Conservation (phyloP, 2,888 invertebrate species). For the Cosmopolites sordidus region DNA sequence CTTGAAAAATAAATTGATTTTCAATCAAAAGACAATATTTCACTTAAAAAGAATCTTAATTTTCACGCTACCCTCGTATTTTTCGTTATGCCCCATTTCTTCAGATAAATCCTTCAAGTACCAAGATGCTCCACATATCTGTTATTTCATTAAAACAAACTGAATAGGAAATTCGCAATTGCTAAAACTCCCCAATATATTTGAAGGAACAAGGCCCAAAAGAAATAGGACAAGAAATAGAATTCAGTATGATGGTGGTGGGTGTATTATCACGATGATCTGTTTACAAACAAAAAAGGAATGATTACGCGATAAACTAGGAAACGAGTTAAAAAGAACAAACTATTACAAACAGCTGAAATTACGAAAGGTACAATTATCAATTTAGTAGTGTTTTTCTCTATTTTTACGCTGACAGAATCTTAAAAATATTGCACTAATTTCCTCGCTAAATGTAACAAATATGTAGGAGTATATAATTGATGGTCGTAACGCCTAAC, state of each 20-base stretch:
- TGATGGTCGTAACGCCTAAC: background rate
- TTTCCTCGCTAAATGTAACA: background rate
- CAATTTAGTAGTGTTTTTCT: background rate
- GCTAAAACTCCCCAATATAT: constrained; percentile 15
- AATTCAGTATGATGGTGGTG: constrained; percentile 9
- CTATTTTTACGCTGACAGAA: background rate
- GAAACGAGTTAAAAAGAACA: background rate
- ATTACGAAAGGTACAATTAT: no score
- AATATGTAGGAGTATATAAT: background rate
- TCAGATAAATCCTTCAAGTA: no score
- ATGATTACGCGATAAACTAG: background rate
- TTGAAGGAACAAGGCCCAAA: constrained; percentile 4
- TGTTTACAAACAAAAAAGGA: constrained; percentile 11
- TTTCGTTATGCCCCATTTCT: no score
- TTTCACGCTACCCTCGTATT: no score
- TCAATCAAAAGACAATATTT: no score
- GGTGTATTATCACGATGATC: constrained; percentile 10
- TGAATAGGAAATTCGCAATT: background rate
- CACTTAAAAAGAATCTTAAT: no score
- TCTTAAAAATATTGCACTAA: constrained; percentile 1
- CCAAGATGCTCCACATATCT: no score
- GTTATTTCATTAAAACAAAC: no score
- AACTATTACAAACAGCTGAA: no score
- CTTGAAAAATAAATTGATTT: no score
- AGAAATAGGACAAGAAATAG: constrained; percentile 7